These are phyloP conservation scores for Orcinus orca DNA, from an alignment of 2,113 vertebrate species.

Conservation along the genomic window DNA sequence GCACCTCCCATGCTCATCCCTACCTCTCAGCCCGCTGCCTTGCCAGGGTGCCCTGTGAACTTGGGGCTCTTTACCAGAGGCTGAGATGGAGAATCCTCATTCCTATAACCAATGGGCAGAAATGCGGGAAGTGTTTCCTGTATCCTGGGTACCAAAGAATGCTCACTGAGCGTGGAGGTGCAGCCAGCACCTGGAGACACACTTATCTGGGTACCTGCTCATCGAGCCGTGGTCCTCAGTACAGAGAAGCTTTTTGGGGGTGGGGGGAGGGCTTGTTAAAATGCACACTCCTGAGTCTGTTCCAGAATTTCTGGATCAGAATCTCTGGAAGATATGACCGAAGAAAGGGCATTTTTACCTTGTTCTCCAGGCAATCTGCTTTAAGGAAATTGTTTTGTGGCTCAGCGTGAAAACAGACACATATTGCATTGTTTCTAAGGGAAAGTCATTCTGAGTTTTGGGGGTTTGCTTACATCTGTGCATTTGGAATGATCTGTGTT, in stretches of 20 bases:
- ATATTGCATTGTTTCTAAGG: background rate
- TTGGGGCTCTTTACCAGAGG: background rate
- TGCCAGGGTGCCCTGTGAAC: background rate
- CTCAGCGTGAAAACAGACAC: background rate
- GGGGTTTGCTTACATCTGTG: background rate
- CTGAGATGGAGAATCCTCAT: background rate
- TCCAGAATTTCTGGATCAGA: background rate
- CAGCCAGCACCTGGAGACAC: rapidly evolving
- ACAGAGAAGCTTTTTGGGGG: background rate
- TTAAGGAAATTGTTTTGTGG: background rate
- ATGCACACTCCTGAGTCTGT: background rate
- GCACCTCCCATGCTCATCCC: background rate
- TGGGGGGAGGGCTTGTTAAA: background rate
- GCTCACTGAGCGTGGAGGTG: rapidly evolving
- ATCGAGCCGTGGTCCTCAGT: background rate
- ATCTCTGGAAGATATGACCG: background rate
- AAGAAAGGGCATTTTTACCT: background rate
- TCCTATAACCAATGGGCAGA: background rate
- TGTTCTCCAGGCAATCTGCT: background rate
- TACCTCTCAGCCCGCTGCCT: background rate
- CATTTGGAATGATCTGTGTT: background rate
- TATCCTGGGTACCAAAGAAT: background rate
- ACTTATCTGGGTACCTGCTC: rapidly evolving
- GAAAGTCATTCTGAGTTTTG: background rate
- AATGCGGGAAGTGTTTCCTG: background rate